These are phyloP conservation scores for Paragorgia papillata DNA, from an alignment of 92 coral and sea anemone species.

Conservation along the genomic window DNA sequence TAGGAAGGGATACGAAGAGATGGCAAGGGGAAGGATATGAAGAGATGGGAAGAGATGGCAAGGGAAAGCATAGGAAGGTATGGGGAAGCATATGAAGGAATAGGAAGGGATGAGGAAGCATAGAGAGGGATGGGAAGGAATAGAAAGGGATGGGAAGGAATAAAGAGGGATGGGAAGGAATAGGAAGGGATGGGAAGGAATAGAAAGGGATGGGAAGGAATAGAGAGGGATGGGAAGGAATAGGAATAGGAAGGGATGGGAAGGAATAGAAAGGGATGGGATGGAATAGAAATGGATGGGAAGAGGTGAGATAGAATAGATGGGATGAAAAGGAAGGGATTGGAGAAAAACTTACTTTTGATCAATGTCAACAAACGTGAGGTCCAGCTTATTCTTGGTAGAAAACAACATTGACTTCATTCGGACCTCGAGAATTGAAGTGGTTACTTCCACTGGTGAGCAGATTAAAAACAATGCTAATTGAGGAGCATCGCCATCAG, in stretches of 20 bases:
- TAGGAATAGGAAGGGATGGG: neutral
- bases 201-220: neutral
- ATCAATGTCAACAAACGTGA: constrained; percentile 93
- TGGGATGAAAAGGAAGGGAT: neutral
- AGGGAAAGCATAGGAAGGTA: neutral
- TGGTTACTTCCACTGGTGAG: constrained; percentile 88
- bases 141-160: neutral
- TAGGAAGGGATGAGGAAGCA: neutral
- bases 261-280: neutral
- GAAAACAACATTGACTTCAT: constrained; percentile 90
- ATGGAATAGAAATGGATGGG: neutral
- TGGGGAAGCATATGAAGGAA: neutral
- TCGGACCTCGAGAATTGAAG: constrained; percentile 91
- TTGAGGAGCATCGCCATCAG: constrained; percentile 74
- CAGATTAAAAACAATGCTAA: constrained; percentile 89
- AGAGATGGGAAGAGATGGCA: neutral
- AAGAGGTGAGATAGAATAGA: neutral
- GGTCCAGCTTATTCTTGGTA: constrained; percentile 96
- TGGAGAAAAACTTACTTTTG: constrained; percentile 76
- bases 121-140: neutral
- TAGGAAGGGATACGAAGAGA: neutral
- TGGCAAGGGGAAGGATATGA: neutral
- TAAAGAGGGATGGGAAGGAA: neutral
- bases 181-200: neutral
- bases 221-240: neutral